Percentiles rank a stretch among this genome's conserved stretches.
Conservation (phyloP, 2,888 invertebrate genomes). For the Phragmatobia fuliginosa region DNA sequence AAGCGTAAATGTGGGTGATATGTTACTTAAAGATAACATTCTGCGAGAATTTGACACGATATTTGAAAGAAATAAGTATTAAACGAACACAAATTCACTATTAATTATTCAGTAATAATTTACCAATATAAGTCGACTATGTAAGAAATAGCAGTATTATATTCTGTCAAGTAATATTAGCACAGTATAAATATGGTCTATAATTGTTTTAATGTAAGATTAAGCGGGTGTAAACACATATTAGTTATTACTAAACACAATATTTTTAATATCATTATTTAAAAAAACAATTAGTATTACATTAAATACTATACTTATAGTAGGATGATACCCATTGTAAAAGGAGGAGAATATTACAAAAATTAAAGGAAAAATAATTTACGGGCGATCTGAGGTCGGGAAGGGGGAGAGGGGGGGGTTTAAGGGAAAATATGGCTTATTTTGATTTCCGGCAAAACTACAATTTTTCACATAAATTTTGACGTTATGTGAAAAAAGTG, state of each 20-base stretch:
- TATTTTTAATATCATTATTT: not conserved
- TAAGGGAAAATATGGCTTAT: no score
- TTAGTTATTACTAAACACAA: not conserved
- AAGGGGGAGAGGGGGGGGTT: no score
- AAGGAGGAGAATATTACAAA: no score
- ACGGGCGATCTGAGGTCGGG: no score
- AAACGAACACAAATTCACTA: not conserved
- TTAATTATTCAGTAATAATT: not conserved
- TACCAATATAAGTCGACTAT: not conserved
- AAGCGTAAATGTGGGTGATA: no score
- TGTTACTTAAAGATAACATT: not conserved
- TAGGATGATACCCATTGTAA: no score
- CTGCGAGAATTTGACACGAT: not conserved
- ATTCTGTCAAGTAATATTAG: not conserved
- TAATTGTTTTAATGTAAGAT: not conserved
- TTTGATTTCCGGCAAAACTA: no score
- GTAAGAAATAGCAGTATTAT: not conserved
- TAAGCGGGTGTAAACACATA: not conserved
- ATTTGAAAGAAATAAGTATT: not conserved
- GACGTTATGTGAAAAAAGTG: no score
- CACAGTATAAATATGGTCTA: not conserved
- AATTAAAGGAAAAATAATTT: no score
- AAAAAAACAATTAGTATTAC: not conserved
- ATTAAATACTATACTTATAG: no score
- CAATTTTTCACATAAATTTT: no score